Evolutionary conservation across 2,113 vertebrate species (phyloP), one percentile per base, ranked within the genome.

Genomic region (Willisornis vidua): DNA sequence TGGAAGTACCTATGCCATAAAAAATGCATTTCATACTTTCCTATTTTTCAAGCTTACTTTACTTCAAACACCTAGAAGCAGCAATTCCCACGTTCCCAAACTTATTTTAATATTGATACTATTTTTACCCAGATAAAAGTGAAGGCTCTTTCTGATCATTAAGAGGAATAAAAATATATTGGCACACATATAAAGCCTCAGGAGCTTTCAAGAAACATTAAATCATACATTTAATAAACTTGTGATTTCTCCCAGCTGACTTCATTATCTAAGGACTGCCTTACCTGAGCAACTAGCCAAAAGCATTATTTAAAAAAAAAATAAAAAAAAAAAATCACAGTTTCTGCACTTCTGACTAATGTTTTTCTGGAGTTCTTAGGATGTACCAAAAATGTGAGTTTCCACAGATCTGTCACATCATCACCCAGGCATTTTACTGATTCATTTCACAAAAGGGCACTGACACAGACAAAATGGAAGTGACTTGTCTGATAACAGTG

Each of bases 221-320:
- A 81, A 85, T 90, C 52, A 84, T 68, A 61, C 39, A 28, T 68
- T 81, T 92, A 90, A 92, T 78, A 93, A 89, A 87, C 62, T 26
- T 84, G 25, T 54, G 73, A 68, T 92, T 96, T 94, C 80, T 93
- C 86, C 83, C 86, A 87, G 14, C 14, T 89, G 86, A 89, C 68
- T 84, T 96, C 41, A 72, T 93, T 92, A 93, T 76, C 39, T 79
- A 70, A 87, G 72, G 62, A 37, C 41, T 92, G 31, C 33, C 41
- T 71, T 81, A 88, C 61, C 79, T 67, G 61, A 94, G 45, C 35
- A 91, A 67, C 46, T 84, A 72, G 63, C 25, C 9, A 84, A 58
- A 78, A 52, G 23, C 16, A 74, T 86, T 84, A 72, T 48, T 41
- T 39, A 14, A 41, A 31, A n/a, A 81, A 41, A 31, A 31, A 81